Evolutionary conservation across 1,140 invertebrate genomes (phyloP).

Genomic region (Andricus grossulariae): DNA sequence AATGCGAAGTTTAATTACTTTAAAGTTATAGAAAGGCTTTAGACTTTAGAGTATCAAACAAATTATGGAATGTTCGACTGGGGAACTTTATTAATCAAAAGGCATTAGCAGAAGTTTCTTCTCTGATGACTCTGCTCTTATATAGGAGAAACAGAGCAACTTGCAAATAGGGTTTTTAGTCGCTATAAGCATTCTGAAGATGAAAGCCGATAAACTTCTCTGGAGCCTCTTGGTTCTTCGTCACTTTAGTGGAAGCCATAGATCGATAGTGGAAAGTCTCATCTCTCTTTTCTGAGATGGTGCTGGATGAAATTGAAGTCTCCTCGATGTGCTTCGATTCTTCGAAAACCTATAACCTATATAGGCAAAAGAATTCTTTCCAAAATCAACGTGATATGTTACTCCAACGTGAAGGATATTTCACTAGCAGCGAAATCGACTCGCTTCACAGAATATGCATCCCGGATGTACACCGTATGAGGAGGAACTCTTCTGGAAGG

Average conservation of each 20-base stretch:
- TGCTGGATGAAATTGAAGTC: constrained; percentile 23
- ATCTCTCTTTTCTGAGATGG: not conserved
- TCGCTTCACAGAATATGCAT: constrained; percentile 26
- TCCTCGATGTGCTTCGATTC: constrained; percentile 22
- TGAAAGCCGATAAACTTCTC: constrained; percentile 20
- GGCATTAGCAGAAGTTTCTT: too few species aligned
- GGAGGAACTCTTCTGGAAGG: not conserved
- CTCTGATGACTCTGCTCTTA: too few species aligned
- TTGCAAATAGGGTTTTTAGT: constrained; percentile 16
- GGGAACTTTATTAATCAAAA: too few species aligned
- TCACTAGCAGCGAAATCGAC: constrained; percentile 1
- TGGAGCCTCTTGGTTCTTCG: constrained; percentile 33
- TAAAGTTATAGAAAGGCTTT: too few species aligned
- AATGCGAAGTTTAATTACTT: too few species aligned
- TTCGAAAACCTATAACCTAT: not conserved
- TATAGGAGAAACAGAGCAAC: constrained; percentile 1
- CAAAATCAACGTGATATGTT: constrained; percentile 19
- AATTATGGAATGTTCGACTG: too few species aligned
- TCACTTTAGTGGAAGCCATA: constrained; percentile 54
- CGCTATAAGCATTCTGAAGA: constrained; percentile 24
- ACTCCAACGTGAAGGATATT: not conserved
- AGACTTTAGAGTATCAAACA: too few species aligned
- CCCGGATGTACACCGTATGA: constrained; percentile 11
- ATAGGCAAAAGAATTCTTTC: not conserved
- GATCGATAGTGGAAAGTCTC: constrained; percentile 56